Conservation (phyloP, 2,888 invertebrate species). For the Ctena decussata region DNA sequence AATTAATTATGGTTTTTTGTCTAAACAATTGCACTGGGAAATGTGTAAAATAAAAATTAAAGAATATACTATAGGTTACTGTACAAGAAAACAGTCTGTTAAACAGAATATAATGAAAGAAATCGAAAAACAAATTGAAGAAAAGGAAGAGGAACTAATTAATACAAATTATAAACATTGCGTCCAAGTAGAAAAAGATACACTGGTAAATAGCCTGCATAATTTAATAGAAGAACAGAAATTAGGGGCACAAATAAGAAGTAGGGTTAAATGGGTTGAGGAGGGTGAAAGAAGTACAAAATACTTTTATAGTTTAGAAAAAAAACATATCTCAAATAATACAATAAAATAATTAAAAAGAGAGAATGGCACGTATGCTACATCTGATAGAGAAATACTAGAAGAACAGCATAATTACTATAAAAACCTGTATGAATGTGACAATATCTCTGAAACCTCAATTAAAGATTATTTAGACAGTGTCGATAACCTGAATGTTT, state of each 20-base stretch:
- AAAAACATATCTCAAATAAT: background rate
- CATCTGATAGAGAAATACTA: background rate
- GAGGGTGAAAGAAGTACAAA: conserved; percentile 2
- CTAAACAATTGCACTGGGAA: background rate
- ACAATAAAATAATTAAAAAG: background rate
- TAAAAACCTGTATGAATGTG: background rate
- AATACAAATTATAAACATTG: background rate
- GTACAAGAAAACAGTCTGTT: background rate
- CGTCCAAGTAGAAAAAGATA: background rate
- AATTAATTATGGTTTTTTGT: no score
- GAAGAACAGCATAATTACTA: background rate
- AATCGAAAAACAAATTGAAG: background rate
- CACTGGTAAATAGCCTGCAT: background rate
- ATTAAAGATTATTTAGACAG: background rate
- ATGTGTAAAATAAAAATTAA: background rate
- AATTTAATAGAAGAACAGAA: background rate
- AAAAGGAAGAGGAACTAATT: background rate
- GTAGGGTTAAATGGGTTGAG: background rate
- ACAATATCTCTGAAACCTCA: background rate
- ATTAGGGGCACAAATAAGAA: background rate
- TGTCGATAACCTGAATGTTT: background rate
- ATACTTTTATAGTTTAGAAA: conserved; percentile 86
- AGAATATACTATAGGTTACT: background rate
- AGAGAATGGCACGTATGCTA: background rate
- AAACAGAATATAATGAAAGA: no score